Base-by-base conservation (phyloP, 2,888 invertebrate species). In the Autographa pulchrina region DNA sequence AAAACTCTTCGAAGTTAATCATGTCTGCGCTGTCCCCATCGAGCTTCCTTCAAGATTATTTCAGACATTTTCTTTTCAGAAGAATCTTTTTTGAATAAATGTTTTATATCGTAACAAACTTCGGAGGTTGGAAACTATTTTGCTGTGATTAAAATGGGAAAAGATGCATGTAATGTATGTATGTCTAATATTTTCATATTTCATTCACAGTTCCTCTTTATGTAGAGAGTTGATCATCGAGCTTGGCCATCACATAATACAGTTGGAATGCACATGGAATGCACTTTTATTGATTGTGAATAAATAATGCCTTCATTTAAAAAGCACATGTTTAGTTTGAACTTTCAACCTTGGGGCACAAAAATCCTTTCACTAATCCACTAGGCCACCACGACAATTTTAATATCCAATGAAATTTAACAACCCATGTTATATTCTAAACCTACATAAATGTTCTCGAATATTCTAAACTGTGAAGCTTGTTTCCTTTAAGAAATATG, bases 81-180 rank as follows among this genome's bases (percentile, higher is more conserved):
- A 59, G 56, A 56, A 32, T 59, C 59, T 59, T 59, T 59, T 14
- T n/a, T 59, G 16, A 59, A 32, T 59, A 59, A 58, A 31, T 25
- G 16, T 25, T 14, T 20, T 25, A 13, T 56, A 14, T 56, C 2
- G 9, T 25, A 14, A 56, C 4, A 56, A 20, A 56, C 20, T 20
- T 20, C 20, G 11, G 25, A 2, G 20, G 20, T 25, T 11, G 25
- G 1, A 56, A 56, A 56, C 25, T 56, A 25, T 20, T 56, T 25
- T 56, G 25, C 11, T 13, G 6, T 56, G 20, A 56, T 25, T 56
- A 25, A 20, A 48, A 5, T n/a, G 48, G 6, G 0, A n/a, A n/a
- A n/a, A n/a, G 48, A 48, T 48, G n/a, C 16, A 48, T 48, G n/a
- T n/a, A 48, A 48, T 48, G 48, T 48, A 43, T 43, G 13, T 41